Evolutionary conservation across 2,797 vertebrate species (phyloP).

Genomic region (Erethizon dorsatum): DNA sequence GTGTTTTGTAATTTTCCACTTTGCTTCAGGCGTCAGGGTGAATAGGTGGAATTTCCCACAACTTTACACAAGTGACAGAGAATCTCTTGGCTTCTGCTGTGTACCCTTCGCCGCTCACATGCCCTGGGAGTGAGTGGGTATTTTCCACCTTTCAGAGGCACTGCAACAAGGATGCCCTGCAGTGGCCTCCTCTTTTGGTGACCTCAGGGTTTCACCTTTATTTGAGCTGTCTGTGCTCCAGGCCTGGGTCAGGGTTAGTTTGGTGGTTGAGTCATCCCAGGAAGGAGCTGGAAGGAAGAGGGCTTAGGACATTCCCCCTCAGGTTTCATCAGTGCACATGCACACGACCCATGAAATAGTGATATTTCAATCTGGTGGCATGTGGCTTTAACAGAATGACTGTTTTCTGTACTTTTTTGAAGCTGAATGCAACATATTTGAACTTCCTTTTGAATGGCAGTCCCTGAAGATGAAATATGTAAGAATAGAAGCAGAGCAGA

Average conservation of each 20-base stretch:
- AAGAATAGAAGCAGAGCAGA: background rate
- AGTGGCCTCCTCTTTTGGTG: background rate
- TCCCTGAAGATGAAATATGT: background rate
- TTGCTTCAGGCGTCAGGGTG: constrained; percentile 4
- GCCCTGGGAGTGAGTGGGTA: background rate
- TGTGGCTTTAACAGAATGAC: background rate
- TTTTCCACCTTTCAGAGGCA: background rate
- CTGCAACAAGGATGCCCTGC: too few relatives aligned
- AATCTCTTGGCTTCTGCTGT: background rate
- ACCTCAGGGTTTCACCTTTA: background rate
- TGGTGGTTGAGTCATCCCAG: constrained; percentile 9
- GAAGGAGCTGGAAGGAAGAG: background rate
- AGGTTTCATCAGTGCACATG: background rate
- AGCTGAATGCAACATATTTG: background rate
- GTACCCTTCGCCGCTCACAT: rapidly evolving
- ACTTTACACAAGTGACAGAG: background rate
- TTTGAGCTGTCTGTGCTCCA: background rate
- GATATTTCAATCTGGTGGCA: background rate
- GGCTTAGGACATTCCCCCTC: background rate
- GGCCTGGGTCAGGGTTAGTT: constrained; percentile 19
- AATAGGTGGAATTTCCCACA: constrained; percentile 69
- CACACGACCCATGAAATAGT: background rate
- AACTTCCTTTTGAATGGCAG: constrained; percentile 1
- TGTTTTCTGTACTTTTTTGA: background rate
- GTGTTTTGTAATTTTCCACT: constrained; percentile 62